phyloP scores from a whole-genome alignment of 2,113 vertebrate species.

The Parotia lawesii region DNA sequence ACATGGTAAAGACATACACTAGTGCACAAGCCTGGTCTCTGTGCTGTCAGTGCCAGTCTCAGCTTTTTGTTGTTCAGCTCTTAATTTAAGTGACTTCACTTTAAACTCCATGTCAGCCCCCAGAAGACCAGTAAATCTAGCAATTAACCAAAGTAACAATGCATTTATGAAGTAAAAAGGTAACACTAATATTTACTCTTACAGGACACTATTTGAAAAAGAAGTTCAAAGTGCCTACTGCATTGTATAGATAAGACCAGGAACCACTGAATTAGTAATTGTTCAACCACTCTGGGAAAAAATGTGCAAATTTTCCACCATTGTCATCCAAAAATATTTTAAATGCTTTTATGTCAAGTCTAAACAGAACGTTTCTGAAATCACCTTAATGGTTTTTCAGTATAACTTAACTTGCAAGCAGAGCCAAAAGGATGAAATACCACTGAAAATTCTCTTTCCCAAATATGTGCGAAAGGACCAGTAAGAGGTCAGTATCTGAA shows the following conservation, averaged over 20 bases:
- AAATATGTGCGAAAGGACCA: not conserved
- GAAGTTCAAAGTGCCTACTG: not conserved
- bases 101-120: not conserved
- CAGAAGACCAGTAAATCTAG: not conserved
- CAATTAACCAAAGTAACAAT: not conserved
- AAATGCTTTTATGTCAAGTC: not conserved
- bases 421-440: constrained; percentile 12
- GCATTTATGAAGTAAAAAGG: not conserved
- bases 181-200: not conserved
- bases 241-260: not conserved
- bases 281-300: not conserved
- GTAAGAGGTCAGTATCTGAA: not conserved
- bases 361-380: constrained; percentile 29
- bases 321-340: constrained; percentile 28
- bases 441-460: not conserved
- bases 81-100: not conserved
- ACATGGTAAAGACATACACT: not conserved
- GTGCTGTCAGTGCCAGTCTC: not conserved
- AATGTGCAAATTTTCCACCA: not conserved
- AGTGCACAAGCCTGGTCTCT: not conserved
- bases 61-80: not conserved
- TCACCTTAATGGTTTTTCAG: constrained; percentile 44
- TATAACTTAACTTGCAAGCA: not conserved
- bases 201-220: not conserved
- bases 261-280: not conserved